These are phyloP conservation scores for Cantharis flavilabris DNA, from an alignment of 2,888 invertebrate species.

Conservation along the genomic window DNA sequence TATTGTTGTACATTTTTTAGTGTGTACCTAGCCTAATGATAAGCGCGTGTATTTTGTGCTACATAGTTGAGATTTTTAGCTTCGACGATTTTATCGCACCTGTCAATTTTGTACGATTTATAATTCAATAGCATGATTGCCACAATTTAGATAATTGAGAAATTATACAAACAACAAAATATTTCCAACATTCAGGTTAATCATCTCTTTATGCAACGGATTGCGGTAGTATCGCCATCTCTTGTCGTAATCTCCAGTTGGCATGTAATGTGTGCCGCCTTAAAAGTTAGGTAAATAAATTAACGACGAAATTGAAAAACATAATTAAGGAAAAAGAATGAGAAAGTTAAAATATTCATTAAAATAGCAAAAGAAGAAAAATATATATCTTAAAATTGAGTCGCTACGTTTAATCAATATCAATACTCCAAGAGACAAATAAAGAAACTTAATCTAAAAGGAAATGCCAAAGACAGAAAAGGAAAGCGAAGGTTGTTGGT, in stretches of 20 bases:
- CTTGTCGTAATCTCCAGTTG: background rate
- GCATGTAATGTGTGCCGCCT: background rate
- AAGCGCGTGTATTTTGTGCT: background rate
- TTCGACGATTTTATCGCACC: constrained; percentile 4
- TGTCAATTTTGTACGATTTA: constrained; percentile 6
- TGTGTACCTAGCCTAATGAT: background rate
- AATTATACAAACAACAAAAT: background rate
- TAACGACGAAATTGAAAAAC: background rate
- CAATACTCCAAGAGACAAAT: constrained; percentile 41
- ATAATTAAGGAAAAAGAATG: background rate
- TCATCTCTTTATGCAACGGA: background rate
- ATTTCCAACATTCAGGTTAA: background rate
- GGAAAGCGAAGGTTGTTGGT: constrained; percentile 40
- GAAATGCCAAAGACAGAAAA: constrained; percentile 31
- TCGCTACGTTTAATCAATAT: constrained; percentile 32
- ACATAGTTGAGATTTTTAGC: constrained; percentile 5
- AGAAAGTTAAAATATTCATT: background rate
- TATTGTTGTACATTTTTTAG: constrained; percentile 9
- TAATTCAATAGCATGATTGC: constrained; percentile 2
- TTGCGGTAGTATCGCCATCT: background rate
- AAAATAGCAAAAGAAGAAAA: background rate
- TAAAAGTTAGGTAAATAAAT: background rate
- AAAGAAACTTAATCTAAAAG: constrained; percentile 43
- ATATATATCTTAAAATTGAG: background rate
- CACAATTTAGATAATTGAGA: background rate